Base-by-base conservation (phyloP, 2,888 invertebrate genomes). In the Trichopria drosophilae region DNA sequence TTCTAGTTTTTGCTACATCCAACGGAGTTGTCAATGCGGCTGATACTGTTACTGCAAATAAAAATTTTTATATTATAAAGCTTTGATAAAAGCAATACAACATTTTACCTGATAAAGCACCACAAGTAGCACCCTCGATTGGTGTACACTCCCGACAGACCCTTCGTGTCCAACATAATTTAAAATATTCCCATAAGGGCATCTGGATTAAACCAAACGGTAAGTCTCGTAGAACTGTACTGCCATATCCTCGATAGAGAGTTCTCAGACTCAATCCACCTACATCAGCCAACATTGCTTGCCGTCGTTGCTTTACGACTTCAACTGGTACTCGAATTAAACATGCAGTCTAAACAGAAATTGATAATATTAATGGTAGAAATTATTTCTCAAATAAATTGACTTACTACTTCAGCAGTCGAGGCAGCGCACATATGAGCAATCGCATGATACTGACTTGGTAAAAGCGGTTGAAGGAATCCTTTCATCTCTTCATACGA, bases 191-290 rank as follows among this genome's bases (percentile, higher is more conserved):
- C 93, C 98, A 96, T 3, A 96, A 73, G 0, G 98, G 97, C 78
- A 96, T 90, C 77, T 99, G 96, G 49, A 99, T 88, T 45, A 95
- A 82, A 15, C 95, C 91, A 78, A 98, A 99, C 0, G 99, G 98
- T 52, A 98, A 82, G 76, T 97, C 96, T 5, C 90, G 76, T 63
- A 83, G 71, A 12, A 90, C 77, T 0, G 92, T 93, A 6, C 87
- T 86, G 6, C 85, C 80, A 69, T 89, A 88, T 0, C 94, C 93
- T 6, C 89, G 80, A 72, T 88, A 90, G 6, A 90, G 72, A 0
- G 68, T 72, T 57, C 58, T 63, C 22, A 72, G 37, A 12, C 58
- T 56, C 12, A 81, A 76, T 28, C 76, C 63, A 39, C 63, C 73
- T 10, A 73, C 68, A 6, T 79, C 76, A 13, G 53, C 22, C 12